phyloP scores from a whole-genome alignment of 2,797 vertebrate genomes.

The Neostethus bicornis region DNA sequence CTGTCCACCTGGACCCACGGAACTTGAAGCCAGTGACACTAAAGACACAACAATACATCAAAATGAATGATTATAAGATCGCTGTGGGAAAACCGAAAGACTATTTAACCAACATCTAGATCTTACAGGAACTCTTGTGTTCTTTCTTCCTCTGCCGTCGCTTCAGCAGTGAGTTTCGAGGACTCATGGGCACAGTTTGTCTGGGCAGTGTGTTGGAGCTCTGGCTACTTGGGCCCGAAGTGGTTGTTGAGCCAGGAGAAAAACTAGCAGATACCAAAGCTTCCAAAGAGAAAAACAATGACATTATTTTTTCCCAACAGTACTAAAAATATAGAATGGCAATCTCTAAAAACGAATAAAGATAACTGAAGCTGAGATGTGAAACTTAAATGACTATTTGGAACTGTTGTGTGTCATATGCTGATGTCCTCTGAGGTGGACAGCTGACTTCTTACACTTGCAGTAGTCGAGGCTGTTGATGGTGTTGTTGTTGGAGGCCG shows the following conservation, averaged over 20 bases:
- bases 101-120: background rate
- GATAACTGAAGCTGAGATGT: background rate
- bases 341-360: background rate
- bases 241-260: slow-evolving; percentile 86
- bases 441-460: slow-evolving; percentile 84
- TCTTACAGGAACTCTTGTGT: slow-evolving; percentile 92
- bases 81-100: background rate
- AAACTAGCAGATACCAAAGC: slow-evolving; percentile 91
- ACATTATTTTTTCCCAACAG: background rate
- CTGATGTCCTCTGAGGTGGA: background rate
- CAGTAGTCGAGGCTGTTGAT: slow-evolving; percentile 89
- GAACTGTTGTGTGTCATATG: background rate
- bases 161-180: slow-evolving; percentile 90
- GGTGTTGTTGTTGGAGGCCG: slow-evolving; percentile 81
- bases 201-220: slow-evolving; percentile 90
- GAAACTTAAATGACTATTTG: no score
- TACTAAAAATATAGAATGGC: background rate
- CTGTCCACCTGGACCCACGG: slow-evolving; percentile 93
- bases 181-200: slow-evolving; percentile 90
- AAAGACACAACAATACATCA: slow-evolving; percentile 16
- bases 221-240: slow-evolving; percentile 87
- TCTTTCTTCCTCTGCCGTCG: slow-evolving; percentile 92
- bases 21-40: slow-evolving; percentile 94
- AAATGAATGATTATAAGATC: background rate
- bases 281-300: slow-evolving; percentile 44